Base-by-base conservation (phyloP, 2,888 invertebrate genomes). In the Tinea pellionella region DNA sequence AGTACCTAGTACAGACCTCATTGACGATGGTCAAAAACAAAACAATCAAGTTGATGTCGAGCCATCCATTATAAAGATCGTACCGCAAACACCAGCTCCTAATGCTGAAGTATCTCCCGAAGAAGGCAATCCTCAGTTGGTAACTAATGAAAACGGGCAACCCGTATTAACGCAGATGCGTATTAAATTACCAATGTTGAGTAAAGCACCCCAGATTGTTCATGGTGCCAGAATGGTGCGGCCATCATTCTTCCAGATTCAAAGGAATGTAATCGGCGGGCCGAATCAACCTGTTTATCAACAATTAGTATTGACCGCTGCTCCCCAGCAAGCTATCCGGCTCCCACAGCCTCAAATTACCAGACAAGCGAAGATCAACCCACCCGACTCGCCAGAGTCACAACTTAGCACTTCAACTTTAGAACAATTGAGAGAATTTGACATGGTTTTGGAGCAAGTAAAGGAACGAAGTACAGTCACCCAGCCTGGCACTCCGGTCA, bases 401-500 rank as follows among this genome's bases (percentile, higher is more conserved):
- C 89, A 90, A 69, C 90, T 93, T 68, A 93, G 93, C 71, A 92
- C 93, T 0, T 93, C 93, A 0, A 94, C 93, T 0, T 77, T 93
- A 59, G 94, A 94, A 74, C 94, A 94, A 68, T 74, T 94, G 8
- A 80, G 93, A 60, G 94, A 94, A 71, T 94, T 94, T 67, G 94
- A 94, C 71, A 92, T 93, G 80, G 94, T 94, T 0, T 81, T 94
- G 62, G 94, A 94, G 69, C 93, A 94, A 80, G 93, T 94, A 0
- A 94, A 93, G 71, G 93, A 93, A 73, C 83, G 93, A 62, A 93
- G 92, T 66, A 92, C 90, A 19, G 91, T 90, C n/a, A n/a, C n/a
- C n/a, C n/a, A n/a, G n/a, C 64, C 73, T 15, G 74, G 66, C 42
- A 63, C 74, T 7, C 72, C 65, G 53, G 74, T 61, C 55, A 64